Evolutionary conservation across 1,140 invertebrate species (phyloP).

Genomic region (Sycophaga agraensis): DNA sequence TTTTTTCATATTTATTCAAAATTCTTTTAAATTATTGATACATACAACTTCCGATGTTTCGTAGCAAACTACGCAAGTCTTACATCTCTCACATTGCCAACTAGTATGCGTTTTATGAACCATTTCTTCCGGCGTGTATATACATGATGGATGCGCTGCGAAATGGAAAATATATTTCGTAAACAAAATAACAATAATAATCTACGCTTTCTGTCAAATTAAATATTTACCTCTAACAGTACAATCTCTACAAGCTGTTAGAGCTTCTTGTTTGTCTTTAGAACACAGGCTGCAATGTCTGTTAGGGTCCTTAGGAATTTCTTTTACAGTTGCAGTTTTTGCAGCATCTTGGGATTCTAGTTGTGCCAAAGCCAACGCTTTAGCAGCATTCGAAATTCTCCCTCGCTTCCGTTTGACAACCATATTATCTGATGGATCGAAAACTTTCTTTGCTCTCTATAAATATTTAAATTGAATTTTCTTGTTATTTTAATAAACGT

Average conservation of each 20-base stretch:
- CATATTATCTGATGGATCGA: conserved; percentile 78
- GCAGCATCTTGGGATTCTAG: conserved; percentile 46
- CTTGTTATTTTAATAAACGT: neutral
- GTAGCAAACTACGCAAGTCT: conserved; percentile 69
- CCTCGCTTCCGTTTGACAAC: conserved; percentile 67
- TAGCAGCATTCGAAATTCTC: conserved; percentile 59
- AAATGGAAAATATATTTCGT: neutral
- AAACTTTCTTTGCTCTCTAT: conserved; percentile 71
- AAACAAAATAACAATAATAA: too few species aligned
- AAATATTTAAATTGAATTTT: conserved; percentile 27
- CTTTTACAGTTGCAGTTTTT: conserved; percentile 32
- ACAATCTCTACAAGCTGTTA: conserved; percentile 78
- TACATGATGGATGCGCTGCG: conserved; percentile 67
- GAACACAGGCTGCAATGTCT: conserved; percentile 55
- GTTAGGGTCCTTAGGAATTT: conserved; percentile 53
- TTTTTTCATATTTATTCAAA: conserved; percentile 7
- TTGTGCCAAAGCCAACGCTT: conserved; percentile 43
- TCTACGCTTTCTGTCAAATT: too few species aligned
- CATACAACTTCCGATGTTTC: conserved; percentile 72
- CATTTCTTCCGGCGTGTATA: conserved; percentile 65
- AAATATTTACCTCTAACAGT: conserved; percentile 69
- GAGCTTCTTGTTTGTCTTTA: conserved; percentile 62
- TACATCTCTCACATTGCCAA: conserved; percentile 74
- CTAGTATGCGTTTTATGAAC: conserved; percentile 66
- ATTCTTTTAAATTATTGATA: conserved; percentile 34